Evolutionary conservation across 2,797 vertebrate species (phyloP).

Genomic region (Podarcis siculus): DNA sequence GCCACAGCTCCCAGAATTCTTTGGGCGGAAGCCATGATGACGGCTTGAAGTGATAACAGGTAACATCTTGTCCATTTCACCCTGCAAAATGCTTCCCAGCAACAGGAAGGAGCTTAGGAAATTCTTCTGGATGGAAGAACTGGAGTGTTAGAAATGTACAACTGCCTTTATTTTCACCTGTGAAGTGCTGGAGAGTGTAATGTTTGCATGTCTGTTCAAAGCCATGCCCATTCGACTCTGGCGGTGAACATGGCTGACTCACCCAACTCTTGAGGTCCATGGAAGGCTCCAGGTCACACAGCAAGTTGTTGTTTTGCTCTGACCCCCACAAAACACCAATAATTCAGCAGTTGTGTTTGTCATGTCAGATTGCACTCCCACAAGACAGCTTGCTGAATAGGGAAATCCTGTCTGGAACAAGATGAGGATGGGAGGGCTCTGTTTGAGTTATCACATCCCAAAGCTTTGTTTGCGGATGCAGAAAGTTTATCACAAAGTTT

Average conservation of each 20-base stretch:
- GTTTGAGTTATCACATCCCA: conserved; percentile 23
- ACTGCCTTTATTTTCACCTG: not conserved
- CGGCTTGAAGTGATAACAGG: too few relatives aligned
- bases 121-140: not conserved
- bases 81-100: not conserved
- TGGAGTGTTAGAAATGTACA: not conserved
- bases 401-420: conserved; percentile 66
- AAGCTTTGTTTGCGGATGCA: conserved; percentile 7
- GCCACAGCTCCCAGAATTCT: too few relatives aligned
- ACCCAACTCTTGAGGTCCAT: not conserved
- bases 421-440: conserved; percentile 22
- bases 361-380: conserved; percentile 42
- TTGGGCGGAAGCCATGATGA: too few relatives aligned
- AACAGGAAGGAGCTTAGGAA: not conserved
- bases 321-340: not conserved
- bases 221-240: not conserved
- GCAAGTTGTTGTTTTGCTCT: not conserved
- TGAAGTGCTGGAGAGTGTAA: not conserved
- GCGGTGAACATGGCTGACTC: not conserved
- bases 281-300: not conserved
- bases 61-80: not conserved
- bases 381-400: conserved; percentile 47
- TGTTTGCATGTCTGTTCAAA: not conserved
- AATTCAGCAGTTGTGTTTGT: conserved; percentile 38
- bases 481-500: not conserved